Conservation (phyloP, 1,140 invertebrate genomes). For the Brachionus rotundiformis region DNA sequence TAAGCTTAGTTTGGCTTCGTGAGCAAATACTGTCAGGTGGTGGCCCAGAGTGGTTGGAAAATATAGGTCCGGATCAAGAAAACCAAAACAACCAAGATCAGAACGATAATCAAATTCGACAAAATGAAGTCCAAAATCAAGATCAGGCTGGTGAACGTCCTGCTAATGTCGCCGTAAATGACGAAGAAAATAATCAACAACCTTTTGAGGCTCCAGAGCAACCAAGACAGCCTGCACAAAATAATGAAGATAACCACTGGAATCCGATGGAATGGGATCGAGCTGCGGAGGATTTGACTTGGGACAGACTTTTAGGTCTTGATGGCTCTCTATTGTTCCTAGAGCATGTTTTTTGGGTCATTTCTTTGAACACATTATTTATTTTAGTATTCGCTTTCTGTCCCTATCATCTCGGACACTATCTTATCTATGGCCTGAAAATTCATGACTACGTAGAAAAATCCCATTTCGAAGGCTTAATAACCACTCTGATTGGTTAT, state of each 20-base stretch:
- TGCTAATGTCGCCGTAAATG: slow-evolving; percentile 45
- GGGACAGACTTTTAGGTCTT: slow-evolving; percentile 87
- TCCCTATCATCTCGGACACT: slow-evolving; percentile 89
- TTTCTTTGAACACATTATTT: slow-evolving; percentile 92
- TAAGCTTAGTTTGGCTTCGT: slow-evolving; percentile 88
- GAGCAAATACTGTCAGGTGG: slow-evolving; percentile 97
- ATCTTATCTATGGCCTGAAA: slow-evolving; percentile 75
- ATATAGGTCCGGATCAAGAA: slow-evolving; percentile 65
- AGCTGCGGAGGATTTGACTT: slow-evolving; percentile 93
- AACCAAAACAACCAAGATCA: neutral
- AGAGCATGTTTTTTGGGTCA: slow-evolving; percentile 98
- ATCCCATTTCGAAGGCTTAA: slow-evolving; percentile 84
- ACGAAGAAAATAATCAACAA: slow-evolving; percentile 59
- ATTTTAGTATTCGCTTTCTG: slow-evolving; percentile 87
- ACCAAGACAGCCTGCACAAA: slow-evolving; percentile 57
- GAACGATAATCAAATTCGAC: slow-evolving; percentile 53
- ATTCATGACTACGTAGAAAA: slow-evolving; percentile 74
- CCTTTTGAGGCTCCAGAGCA: neutral
- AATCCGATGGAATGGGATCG: slow-evolving; percentile 97
- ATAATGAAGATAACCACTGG: slow-evolving; percentile 81
- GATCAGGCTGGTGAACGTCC: neutral
- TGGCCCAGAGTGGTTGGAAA: slow-evolving; percentile 85
- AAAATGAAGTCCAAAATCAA: neutral
- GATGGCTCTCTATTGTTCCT: slow-evolving; percentile 95
- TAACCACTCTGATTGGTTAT: slow-evolving; percentile 89